A percentile compares a stretch with the other conserved stretches of the same genome.
These are phyloP conservation scores for Lucifuga dentata DNA, from an alignment of 2,113 vertebrate species.

Conservation along the genomic window DNA sequence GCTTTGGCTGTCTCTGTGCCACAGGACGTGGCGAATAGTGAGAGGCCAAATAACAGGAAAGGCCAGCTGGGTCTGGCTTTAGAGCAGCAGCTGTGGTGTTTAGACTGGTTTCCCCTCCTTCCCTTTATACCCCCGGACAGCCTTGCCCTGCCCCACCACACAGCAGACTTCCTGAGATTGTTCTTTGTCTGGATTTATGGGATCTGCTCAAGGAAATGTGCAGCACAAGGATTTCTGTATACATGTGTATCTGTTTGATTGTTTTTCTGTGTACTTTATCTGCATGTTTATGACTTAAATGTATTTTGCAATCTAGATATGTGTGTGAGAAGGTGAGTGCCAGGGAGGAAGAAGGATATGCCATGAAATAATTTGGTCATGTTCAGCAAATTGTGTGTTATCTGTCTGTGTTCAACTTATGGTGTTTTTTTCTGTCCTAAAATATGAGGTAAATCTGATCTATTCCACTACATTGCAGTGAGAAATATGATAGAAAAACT, in stretches of 20 bases:
- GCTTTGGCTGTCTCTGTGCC: constrained; percentile 51
- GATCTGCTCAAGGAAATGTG: constrained; percentile 75
- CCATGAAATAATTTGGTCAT: too few relatives aligned
- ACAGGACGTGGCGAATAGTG: constrained; percentile 73
- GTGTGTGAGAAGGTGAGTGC: background rate
- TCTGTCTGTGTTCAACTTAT: constrained; percentile 35
- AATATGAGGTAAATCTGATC: background rate
- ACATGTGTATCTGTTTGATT: constrained; percentile 31
- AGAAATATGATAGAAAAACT: too few relatives aligned
- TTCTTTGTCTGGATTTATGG: constrained; percentile 82
- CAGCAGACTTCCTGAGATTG: constrained; percentile 84
- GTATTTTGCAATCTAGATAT: background rate
- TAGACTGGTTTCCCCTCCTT: constrained; percentile 66
- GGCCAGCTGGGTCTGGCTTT: constrained; percentile 78
- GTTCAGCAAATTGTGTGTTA: constrained; percentile 22
- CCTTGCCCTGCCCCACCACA: constrained; percentile 70
- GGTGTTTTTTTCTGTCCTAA: constrained; percentile 19
- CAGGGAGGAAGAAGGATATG: too few relatives aligned
- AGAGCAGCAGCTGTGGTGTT: constrained; percentile 79
- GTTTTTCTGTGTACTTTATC: constrained; percentile 4
- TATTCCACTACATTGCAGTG: too few relatives aligned
- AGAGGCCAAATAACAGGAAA: constrained; percentile 85
- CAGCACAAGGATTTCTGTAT: constrained; percentile 52
- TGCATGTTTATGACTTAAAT: constrained; percentile 31
- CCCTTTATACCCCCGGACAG: constrained; percentile 69